Evolutionary conservation across 2,888 invertebrate species (phyloP).

Genomic region (Mantis religiosa): DNA sequence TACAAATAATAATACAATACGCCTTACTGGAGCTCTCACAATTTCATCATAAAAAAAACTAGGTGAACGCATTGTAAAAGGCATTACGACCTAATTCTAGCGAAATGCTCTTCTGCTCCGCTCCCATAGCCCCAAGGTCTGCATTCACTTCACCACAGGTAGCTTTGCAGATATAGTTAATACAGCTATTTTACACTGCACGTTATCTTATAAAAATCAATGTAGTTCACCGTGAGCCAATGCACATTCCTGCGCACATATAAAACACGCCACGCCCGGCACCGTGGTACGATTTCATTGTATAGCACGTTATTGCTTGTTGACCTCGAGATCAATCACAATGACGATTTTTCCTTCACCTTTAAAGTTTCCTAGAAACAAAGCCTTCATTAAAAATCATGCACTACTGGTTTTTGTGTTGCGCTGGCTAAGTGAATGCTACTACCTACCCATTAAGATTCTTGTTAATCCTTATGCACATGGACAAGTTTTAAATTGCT

Average conservation of each 20-base stretch:
- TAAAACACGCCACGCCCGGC: neutral
- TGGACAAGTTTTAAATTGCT: neutral
- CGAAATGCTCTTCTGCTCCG: neutral
- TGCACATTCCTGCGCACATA: neutral
- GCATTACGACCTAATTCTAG: neutral
- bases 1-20: too few species aligned
- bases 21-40: too few species aligned
- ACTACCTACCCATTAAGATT: neutral
- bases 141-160: neutral
- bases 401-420: neutral
- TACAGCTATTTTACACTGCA: neutral
- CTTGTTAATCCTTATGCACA: neutral
- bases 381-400: neutral
- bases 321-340: neutral
- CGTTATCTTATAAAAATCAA: neutral
- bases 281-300: neutral
- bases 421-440: neutral
- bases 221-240: neutral
- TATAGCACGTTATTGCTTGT: neutral
- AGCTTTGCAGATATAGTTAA: neutral
- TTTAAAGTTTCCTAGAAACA: neutral
- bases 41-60: too few species aligned
- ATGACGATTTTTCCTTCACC: neutral
- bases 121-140: neutral
- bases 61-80: neutral